phyloP scores from a whole-genome alignment of 1,140 invertebrate genomes.

The Hycleus phaleratus region DNA sequence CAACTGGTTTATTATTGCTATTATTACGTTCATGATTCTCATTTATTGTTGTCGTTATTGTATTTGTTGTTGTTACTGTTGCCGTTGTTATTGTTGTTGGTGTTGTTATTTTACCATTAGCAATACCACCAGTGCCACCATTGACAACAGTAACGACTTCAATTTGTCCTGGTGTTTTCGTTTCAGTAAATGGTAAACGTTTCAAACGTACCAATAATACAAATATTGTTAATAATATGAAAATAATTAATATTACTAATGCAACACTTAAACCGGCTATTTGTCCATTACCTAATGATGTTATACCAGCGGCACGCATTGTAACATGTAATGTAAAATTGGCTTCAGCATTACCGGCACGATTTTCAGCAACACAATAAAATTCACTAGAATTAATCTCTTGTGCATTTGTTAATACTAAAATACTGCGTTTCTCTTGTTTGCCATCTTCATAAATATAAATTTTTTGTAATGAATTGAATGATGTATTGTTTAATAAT shows the following conservation, averaged over 20 bases:
- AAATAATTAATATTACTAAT: constrained; percentile 67
- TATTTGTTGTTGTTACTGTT: constrained; percentile 42
- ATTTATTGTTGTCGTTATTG: not conserved
- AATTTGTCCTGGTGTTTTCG: constrained; percentile 64
- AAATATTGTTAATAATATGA: constrained; percentile 65
- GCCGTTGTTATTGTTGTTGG: constrained; percentile 40
- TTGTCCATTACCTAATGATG: constrained; percentile 71
- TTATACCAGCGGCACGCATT: constrained; percentile 65
- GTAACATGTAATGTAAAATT: constrained; percentile 83
- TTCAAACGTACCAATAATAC: constrained; percentile 64
- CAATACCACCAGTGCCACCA: constrained; percentile 42
- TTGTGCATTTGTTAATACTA: constrained; percentile 80
- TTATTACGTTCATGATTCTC: constrained; percentile 30
- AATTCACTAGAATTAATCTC: constrained; percentile 84
- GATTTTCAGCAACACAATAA: constrained; percentile 85
- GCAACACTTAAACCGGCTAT: constrained; percentile 79
- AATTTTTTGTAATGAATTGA: constrained; percentile 73
- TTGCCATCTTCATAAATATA: constrained; percentile 70
- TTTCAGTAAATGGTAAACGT: constrained; percentile 59
- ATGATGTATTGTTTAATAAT: constrained; percentile 69
- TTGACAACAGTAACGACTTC: constrained; percentile 60
- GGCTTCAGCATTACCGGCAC: constrained; percentile 82
- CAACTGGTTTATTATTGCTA: constrained; percentile 39
- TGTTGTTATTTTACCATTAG: constrained; percentile 41
- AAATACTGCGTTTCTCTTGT: constrained; percentile 63